Evolutionary conservation across 2,888 invertebrate genomes (phyloP), one percentile per base, ranked within the genome.

Genomic region (Microctonus aethiopoides): DNA sequence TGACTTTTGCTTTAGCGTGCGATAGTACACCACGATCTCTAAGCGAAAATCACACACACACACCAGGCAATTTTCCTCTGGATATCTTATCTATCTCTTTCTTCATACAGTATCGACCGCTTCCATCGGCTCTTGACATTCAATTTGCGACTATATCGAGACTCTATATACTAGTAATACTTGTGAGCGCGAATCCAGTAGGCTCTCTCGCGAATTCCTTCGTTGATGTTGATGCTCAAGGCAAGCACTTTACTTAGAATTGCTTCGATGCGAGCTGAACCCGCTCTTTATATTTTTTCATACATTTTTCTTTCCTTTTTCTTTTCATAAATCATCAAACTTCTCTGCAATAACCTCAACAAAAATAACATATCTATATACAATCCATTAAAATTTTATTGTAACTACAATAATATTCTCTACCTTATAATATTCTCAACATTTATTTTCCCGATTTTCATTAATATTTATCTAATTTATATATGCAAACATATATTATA

Each of bases 101-200:
- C 7, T 29, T 29, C 29, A 39, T 56, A 65, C 54, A 65, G 65
- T 70, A 70, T 70, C 70, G 36, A 51, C 26, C 65, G 32, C 64
- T 69, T 69, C 51, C 69, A 69, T 64, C 70, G 70, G 65, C 60
- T 70, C 70, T 70, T 70, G 70, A 70, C 70, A 70, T 70, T 70
- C 70, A 70, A 70, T 70, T 70, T 70, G 70, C 65, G 70, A 70
- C 70, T 70, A 70, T 70, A 70, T 70, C 70, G 70, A 39, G 60
- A 66, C 60, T 60, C 16, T 4, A n/a, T n/a, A n/a, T n/a, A 20
- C 26, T 46, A 60, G 57, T 51, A 64, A 64, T 69, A 69, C 60
- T 65, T 39, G 39, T 13, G 39, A 13, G 13, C 60, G 51, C 64
- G 69, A 69, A 70, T 70, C 61, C 70, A 39, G 70, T 70, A 70